Evolutionary conservation across 2,113 vertebrate genomes (phyloP), one percentile per base, ranked within the genome.

Genomic region (Corynorhinus townsendii): DNA sequence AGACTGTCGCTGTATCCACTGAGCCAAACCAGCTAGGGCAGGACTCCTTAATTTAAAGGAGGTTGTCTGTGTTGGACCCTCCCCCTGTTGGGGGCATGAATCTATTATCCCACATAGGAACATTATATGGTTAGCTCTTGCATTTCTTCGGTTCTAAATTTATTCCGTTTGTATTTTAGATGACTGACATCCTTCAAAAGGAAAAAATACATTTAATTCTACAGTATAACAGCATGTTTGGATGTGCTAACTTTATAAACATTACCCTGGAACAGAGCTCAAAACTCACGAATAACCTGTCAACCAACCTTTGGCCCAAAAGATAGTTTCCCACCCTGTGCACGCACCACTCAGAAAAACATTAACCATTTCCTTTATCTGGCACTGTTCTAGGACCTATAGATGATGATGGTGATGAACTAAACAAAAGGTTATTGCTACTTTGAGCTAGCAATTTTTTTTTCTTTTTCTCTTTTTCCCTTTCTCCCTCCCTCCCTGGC

Each of bases 111-210:
- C 15, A 76, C 5, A 2, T 22, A 68, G 49, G 43, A 83, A 62
- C 17, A 28, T 87, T 87, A 54, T 43, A 52, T 80, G 47, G 19
- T 88, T 93, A 80, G 45, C 45, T 83, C 40, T 81, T 84, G 11
- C 5, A 59, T 80, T 94, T 84, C 47, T 94, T 49, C 43, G n/a
- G 17, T 80, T 90, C 28, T 83, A 22, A 83, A 76, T 76, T 43
- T 83, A 76, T 45, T 75, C 64, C 47, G 1, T 83, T 91, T 83
- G 14, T 71, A 77, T 91, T 87, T 68, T 35, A 71, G 43, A 17
- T 11, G 49, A 54, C 20, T 66, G 24, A 87, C 92, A n/a, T 92
- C 28, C 76, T 95, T 92, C 92, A 73, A 80, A 90, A 84, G 82
- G 40, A 90, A 79, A 45, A 16, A 54, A 9, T 81, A 33, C 17